Percentiles rank a stretch among this genome's conserved stretches.
Evolutionary conservation across 2,113 vertebrate species (phyloP).

Genomic region (Anser cygnoides): DNA sequence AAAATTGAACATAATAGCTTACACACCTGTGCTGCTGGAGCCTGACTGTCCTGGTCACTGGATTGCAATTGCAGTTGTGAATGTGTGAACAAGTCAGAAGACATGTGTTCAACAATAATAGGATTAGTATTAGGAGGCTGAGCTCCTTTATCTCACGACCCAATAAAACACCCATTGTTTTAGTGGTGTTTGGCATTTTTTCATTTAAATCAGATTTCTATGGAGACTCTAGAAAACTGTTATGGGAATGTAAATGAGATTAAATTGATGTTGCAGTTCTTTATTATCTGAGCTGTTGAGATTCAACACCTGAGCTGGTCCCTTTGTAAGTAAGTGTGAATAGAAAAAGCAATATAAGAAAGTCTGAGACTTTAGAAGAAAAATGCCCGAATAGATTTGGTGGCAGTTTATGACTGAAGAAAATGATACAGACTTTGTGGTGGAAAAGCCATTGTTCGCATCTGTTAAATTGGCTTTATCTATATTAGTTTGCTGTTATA

Average conservation of each 20-base stretch:
- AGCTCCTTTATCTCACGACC: constrained; percentile 5
- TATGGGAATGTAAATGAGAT: neutral
- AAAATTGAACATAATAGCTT: neutral
- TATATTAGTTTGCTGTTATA: neutral
- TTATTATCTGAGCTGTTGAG: neutral
- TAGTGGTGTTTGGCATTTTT: neutral
- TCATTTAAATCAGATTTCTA: constrained; percentile 1
- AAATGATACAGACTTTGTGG: neutral
- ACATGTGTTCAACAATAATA: neutral
- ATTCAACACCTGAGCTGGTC: neutral
- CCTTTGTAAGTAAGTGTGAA: neutral
- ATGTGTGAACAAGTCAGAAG: neutral
- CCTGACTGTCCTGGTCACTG: fast-evolving
- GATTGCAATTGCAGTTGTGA: neutral
- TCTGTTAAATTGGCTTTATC: neutral
- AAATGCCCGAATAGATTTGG: neutral
- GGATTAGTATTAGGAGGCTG: neutral
- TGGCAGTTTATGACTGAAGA: neutral
- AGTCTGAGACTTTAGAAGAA: neutral
- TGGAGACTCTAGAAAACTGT: neutral
- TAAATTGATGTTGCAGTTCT: neutral
- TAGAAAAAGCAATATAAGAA: neutral
- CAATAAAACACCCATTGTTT: neutral
- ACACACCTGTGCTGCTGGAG: neutral
- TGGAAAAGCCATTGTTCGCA: neutral